These are phyloP conservation scores for Dendrocincla fuliginosa DNA, from an alignment of 2,797 vertebrate genomes.

Conservation along the genomic window DNA sequence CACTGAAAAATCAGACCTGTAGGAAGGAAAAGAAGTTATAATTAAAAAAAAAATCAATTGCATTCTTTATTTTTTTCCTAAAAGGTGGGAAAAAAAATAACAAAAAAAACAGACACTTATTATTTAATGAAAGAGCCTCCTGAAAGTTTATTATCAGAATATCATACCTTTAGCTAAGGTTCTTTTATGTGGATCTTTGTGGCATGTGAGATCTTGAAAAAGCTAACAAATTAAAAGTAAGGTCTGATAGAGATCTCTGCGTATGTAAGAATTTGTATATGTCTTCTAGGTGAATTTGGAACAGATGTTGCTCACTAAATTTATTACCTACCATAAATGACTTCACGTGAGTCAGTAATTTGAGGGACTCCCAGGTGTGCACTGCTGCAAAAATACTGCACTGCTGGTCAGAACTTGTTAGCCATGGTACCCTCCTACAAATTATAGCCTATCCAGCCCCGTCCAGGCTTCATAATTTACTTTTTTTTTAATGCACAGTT, in stretches of 20 bases:
- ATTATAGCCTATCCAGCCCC: not conserved
- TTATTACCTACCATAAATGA: slow-evolving; percentile 47
- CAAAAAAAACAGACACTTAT: not conserved
- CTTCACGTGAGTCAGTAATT: not conserved
- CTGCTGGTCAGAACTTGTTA: slow-evolving; percentile 51
- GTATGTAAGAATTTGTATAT: not conserved
- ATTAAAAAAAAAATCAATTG: not conserved
- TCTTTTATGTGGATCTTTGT: slow-evolving; percentile 33
- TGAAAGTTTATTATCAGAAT: not conserved
- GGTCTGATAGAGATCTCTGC: slow-evolving; percentile 36
- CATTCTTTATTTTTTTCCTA: not conserved
- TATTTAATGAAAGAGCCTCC: not conserved
- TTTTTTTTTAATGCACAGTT: not conserved
- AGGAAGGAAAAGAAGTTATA: not conserved
- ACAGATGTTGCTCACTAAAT: slow-evolving; percentile 52
- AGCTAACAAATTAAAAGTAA: not conserved
- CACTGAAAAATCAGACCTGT: not conserved
- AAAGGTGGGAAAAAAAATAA: not conserved
- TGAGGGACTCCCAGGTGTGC: slow-evolving; percentile 50
- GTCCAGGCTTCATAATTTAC: not conserved
- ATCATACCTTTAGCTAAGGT: not conserved
- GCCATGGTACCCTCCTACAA: not conserved
- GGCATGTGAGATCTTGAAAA: slow-evolving; percentile 49
- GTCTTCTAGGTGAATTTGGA: slow-evolving; percentile 32
- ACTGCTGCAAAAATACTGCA: not conserved